Base-by-base conservation (phyloP, 2,797 vertebrate genomes). In the Eptatretus atami region DNA sequence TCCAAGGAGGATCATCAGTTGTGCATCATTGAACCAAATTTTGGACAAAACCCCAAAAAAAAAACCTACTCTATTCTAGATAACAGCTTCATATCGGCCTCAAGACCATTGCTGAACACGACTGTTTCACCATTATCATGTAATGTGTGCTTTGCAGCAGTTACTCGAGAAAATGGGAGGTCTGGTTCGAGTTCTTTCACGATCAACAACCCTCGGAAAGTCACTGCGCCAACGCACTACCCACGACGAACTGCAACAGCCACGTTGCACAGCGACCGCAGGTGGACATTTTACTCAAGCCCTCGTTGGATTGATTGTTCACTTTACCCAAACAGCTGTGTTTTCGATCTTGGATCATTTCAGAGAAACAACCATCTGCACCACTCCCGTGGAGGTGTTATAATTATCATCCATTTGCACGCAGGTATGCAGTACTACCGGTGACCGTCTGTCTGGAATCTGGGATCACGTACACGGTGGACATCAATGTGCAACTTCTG, bases 121-220 rank as follows among this genome's bases (percentile, higher is more conserved):
- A 44, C 31, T 44, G 31, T 44, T 44, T 44, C 31, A 44, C 31
- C 6, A 44, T 44, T 3, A 44, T 44, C 31, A 44, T 44, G 6
- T 4, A 44, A 44, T 8, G 9, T 61, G 57, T 61, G n/a, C 70
- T 25, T 67, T 1, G 0, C 25, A 9, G 1, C 67, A 92, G 83
- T 82, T 80, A 1, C 78, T 81, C 13, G 83, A 87, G 69, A 79
- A 79, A 84, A 71, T 90, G 84, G 81, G 82, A 84, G 69, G 81
- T 76, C 9, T 83, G 9, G 77, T 88, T 65, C 78, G 80, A 1
- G 74, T 87, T 52, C 75, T 73, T 13, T 81, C 82, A 3, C 72
- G 66, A 1, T 67, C 63, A 3, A 3, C 73, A 83, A 68, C 79
- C 85, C 64, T 79, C 74, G 68, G 86, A 81, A 68, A 73, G 76